These are phyloP conservation scores for Tragulus kanchil DNA, from an alignment of 2,113 vertebrate species.

Conservation along the genomic window DNA sequence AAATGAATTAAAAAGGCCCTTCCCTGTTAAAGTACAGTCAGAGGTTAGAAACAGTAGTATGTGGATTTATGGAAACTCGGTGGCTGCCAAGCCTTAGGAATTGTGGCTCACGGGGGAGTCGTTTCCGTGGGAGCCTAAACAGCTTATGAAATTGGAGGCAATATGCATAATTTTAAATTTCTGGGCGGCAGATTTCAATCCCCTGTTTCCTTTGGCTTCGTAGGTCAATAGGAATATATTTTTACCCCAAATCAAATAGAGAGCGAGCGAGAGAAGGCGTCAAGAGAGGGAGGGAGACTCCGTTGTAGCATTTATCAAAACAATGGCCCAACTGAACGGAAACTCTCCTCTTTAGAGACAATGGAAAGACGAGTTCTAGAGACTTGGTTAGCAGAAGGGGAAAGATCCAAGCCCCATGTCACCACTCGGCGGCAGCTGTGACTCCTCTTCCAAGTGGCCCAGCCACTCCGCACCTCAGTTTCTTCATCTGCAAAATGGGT, in stretches of 20 bases:
- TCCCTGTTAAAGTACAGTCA: constrained; percentile 84
- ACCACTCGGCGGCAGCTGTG: not conserved
- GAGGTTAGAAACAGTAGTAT: constrained; percentile 86
- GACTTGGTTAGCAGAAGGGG: no score
- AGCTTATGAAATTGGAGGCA: constrained; percentile 86
- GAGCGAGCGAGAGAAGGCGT: not conserved
- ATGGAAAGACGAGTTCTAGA: not conserved
- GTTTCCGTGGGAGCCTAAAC: constrained; percentile 84
- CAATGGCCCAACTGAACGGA: not conserved
- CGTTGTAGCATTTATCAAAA: not conserved
- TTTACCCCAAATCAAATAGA: constrained; percentile 62
- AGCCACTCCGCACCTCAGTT: not conserved
- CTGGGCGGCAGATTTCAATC: constrained; percentile 81
- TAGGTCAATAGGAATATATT: constrained; percentile 75
- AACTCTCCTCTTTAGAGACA: not conserved
- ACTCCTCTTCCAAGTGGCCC: not conserved
- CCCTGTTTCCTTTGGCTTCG: constrained; percentile 83
- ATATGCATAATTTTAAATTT: constrained; percentile 87
- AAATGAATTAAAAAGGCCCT: constrained; percentile 87
- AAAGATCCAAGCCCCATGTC: not conserved
- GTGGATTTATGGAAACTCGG: constrained; percentile 85
- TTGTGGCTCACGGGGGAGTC: constrained; percentile 86
- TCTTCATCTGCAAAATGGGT: constrained; percentile 3
- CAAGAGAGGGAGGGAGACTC: not conserved
- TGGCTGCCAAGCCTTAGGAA: constrained; percentile 84